Evolutionary conservation across 2,113 vertebrate species (phyloP), one percentile per base, ranked within the genome.

Genomic region (Atlantisia rogersi): DNA sequence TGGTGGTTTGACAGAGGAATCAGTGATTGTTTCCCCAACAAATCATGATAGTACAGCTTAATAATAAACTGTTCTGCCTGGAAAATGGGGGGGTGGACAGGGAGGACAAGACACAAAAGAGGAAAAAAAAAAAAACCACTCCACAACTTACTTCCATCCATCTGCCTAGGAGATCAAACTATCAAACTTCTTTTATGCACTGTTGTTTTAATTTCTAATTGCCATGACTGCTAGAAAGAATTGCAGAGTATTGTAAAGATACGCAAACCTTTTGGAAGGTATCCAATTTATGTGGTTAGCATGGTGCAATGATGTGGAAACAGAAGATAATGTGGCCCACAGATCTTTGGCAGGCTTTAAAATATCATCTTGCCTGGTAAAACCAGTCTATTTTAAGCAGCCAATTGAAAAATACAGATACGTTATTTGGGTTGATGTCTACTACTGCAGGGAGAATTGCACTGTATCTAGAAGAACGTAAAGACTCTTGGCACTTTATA

Each of bases 331-430:
- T 21, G 24, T 87, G 89, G 68, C 76, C 37, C 46, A 59, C 59
- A 83, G 73, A 88, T 68, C 86, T 68, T 56, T 84, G 89, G 65
- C 93, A 92, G 26, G 35, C 86, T 86, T 92, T 68, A 91, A 89
- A 94, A 71, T 84, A 94, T 11, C 16, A 0, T 82, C 62, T 95
- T 91, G 89, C 89, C 92, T 44, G 25, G 4, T 78, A 86, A 91
- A 97, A 84, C 73, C 82, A 75, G 50, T 80, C 75, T 94, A 67
- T 78, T 91, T 84, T 63, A 92, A 86, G 80, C 5, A 0, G 26
- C 42, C 89, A 74, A 87, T 11, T 86, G 81, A 89, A 87, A 94
- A 39, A 42, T 75, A 74, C 52, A 75, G 88, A 88, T 74, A 85
- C 64, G 53, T 84, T 62, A 79, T 26, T 87, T 32, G 32, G 17